phyloP scores from a whole-genome alignment of 2,888 invertebrate species.

The Enchytraeus crypticus region DNA sequence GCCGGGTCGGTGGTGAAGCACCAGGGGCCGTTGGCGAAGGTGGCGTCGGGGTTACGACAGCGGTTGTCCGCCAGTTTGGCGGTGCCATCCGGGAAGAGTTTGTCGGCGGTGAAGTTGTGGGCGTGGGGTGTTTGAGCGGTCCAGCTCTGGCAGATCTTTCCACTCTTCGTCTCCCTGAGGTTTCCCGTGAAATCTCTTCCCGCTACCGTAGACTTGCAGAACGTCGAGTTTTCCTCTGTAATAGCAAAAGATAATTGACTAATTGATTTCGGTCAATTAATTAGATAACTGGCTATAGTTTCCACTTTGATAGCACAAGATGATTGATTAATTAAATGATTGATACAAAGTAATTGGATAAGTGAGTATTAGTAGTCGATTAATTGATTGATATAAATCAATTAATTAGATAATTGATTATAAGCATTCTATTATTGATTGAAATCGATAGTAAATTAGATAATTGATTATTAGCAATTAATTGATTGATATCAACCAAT shows the following conservation, averaged over 20 bases:
- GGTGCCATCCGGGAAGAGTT: not conserved
- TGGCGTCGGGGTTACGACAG: constrained; percentile 53
- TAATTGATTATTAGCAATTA: too few relatives aligned
- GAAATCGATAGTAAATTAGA: too few relatives aligned
- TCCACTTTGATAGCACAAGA: too few relatives aligned
- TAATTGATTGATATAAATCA: too few relatives aligned
- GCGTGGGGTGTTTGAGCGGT: not conserved
- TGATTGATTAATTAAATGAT: too few relatives aligned
- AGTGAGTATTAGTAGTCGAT: too few relatives aligned
- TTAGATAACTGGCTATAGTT: not conserved
- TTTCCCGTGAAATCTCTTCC: constrained; percentile 3
- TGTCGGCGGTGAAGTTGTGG: not conserved
- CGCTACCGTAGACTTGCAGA: too few relatives aligned
- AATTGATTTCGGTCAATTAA: not conserved
- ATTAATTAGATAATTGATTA: too few relatives aligned
- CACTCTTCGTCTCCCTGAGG: not conserved
- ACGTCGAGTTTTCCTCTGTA: too few relatives aligned
- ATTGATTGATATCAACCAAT: too few relatives aligned
- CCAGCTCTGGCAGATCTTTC: not conserved
- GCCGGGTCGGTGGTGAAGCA: constrained; percentile 48
- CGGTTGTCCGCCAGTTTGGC: constrained; percentile 42
- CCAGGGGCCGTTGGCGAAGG: constrained; percentile 52
- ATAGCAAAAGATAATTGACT: not conserved
- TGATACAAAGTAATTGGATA: too few relatives aligned
- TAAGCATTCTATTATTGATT: too few relatives aligned